These are phyloP conservation scores for Limnodromus scolopaceus DNA, from an alignment of 2,797 vertebrate genomes.

Conservation along the genomic window DNA sequence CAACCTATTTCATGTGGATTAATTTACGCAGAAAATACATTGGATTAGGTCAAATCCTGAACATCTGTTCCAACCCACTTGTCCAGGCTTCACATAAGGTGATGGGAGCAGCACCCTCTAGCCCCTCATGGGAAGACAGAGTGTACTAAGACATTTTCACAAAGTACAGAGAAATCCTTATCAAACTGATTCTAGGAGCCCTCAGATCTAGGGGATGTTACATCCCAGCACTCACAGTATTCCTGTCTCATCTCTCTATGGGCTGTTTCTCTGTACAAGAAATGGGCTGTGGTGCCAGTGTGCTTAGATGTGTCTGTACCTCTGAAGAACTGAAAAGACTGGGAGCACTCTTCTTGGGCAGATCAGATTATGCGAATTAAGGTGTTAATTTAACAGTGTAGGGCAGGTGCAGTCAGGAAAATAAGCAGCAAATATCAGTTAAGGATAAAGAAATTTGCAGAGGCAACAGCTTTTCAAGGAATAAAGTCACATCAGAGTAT, in stretches of 20 bases:
- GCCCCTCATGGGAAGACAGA: not conserved
- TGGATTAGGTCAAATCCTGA: not conserved
- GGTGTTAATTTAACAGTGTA: not conserved
- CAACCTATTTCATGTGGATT: not conserved
- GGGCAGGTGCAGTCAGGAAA: not conserved
- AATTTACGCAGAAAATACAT: not conserved
- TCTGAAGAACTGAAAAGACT: not conserved
- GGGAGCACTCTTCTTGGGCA: not conserved
- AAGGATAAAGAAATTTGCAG: not conserved
- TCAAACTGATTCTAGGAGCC: not conserved
- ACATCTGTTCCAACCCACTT: not conserved
- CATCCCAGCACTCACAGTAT: not conserved
- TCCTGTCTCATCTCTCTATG: not conserved
- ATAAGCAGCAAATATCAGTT: not conserved
- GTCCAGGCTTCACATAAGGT: not conserved
- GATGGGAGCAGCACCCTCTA: not conserved
- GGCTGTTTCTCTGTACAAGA: not conserved
- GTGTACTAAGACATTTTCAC: not conserved
- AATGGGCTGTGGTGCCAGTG: not conserved
- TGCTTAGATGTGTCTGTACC: not conserved
- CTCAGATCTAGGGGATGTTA: not conserved
- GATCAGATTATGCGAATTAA: not conserved
- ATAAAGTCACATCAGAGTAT: not conserved
- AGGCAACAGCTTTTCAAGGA: not conserved
- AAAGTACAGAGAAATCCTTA: not conserved